These are phyloP conservation scores for Nasonia longicornis DNA, from an alignment of 1,140 invertebrate species.

Conservation along the genomic window DNA sequence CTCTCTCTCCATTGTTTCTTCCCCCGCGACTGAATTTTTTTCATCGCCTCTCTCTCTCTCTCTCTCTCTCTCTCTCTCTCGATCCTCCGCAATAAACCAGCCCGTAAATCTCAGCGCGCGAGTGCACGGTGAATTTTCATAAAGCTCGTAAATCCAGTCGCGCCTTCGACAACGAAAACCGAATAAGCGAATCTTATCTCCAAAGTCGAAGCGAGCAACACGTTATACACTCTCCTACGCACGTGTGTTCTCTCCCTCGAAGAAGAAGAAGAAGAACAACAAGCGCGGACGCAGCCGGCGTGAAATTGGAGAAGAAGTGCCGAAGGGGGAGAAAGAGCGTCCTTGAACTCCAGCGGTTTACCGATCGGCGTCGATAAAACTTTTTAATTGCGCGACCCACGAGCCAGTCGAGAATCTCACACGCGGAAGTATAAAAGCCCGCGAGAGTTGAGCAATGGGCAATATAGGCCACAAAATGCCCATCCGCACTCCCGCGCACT, in stretches of 20 bases:
- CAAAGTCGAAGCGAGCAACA: neutral
- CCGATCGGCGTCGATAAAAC: neutral
- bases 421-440: too few species aligned
- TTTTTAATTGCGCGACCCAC: conserved; percentile 8
- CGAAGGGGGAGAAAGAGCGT: neutral
- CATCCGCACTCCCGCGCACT: neutral
- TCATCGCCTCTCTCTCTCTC: neutral
- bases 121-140: conserved; percentile 14
- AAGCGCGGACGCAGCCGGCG: neutral
- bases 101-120: conserved; percentile 18
- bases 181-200: conserved; percentile 10
- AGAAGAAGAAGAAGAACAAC: neutral
- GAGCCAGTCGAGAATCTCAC: too few species aligned
- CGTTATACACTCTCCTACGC: neutral
- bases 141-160: conserved; percentile 14
- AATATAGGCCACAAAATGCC: neutral
- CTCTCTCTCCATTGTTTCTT: neutral
- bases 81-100: conserved; percentile 18
- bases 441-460: too few species aligned
- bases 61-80: too few species aligned
- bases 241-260: neutral
- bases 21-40: neutral
- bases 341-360: neutral
- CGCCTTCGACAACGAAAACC: neutral
- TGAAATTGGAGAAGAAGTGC: conserved; percentile 18